Conservation (phyloP, 2,797 vertebrate genomes). For the Dallia pectoralis region DNA sequence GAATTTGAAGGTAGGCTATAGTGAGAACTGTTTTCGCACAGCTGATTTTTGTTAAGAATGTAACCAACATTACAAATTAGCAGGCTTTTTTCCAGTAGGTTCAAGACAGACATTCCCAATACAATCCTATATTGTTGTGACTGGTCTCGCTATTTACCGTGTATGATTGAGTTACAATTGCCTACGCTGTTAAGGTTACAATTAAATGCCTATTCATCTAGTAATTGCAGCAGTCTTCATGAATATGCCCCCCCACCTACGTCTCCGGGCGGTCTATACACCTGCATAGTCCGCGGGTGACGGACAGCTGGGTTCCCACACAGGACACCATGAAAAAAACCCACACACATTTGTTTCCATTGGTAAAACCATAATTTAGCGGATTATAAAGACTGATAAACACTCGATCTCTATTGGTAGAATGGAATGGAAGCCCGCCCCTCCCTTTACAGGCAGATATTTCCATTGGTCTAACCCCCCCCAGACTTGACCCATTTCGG, state of each 20-base stretch:
- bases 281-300: conserved; percentile 78
- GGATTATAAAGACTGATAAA: conserved; percentile 81
- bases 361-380: conserved; percentile 81
- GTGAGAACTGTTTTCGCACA: neutral
- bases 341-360: conserved; percentile 85
- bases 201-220: conserved; percentile 22
- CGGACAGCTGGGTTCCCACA: conserved; percentile 84
- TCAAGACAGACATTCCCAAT: neutral
- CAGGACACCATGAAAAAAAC: conserved; percentile 77
- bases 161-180: conserved; percentile 5
- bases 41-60: neutral
- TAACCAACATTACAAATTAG: neutral
- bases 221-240: conserved; percentile 30
- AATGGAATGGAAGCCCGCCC: conserved; percentile 29
- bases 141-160: neutral
- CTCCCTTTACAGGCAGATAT: conserved; percentile 29
- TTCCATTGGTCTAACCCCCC: conserved; percentile 59
- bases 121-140: neutral
- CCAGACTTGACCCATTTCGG: conserved; percentile 46
- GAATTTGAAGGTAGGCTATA: neutral
- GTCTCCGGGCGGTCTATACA: conserved; percentile 73
- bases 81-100: neutral
- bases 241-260: conserved; percentile 20
- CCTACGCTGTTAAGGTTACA: conserved; percentile 5
- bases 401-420: conserved; percentile 63